A percentile compares a stretch with the other conserved stretches of the same genome.
phyloP scores from a whole-genome alignment of 2,888 invertebrate species.

The Hypomecis punctinalis region DNA sequence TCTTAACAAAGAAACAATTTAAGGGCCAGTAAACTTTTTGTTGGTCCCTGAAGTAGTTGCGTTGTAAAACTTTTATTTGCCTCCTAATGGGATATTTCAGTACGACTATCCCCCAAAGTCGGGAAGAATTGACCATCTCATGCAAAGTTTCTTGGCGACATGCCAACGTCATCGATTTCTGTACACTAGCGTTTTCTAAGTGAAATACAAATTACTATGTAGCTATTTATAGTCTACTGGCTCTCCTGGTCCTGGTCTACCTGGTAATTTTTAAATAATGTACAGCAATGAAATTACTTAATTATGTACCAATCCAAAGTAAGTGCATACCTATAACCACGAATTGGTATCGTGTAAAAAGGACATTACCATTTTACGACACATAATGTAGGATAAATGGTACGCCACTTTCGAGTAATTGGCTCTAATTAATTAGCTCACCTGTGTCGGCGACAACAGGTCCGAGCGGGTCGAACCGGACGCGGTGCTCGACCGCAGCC shows the following conservation, averaged over 20 bases:
- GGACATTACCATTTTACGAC: constrained; percentile 16
- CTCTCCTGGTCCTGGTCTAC: too few species aligned
- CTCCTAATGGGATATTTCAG: constrained; percentile 8
- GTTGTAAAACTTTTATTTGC: constrained; percentile 10
- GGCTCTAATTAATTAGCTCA: constrained; percentile 58
- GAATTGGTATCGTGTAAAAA: constrained; percentile 8
- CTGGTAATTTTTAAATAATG: too few species aligned
- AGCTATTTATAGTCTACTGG: neutral
- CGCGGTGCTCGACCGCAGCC: constrained; percentile 90
- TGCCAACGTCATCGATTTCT: constrained; percentile 61
- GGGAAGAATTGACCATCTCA: constrained; percentile 29
- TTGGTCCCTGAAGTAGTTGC: neutral
- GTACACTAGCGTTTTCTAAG: constrained; percentile 31
- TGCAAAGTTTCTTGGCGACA: constrained; percentile 46
- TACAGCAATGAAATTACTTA: too few species aligned
- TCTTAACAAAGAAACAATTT: constrained; percentile 1
- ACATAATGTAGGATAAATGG: constrained; percentile 5
- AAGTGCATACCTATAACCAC: neutral
- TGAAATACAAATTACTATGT: constrained; percentile 8
- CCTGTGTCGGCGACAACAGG: constrained; percentile 86
- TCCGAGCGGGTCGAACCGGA: constrained; percentile 90
- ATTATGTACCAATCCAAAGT: neutral
- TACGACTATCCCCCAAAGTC: constrained; percentile 18
- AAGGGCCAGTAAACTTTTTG: neutral
- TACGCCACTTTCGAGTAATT: constrained; percentile 17